These are phyloP conservation scores for Leptosomus discolor DNA, from an alignment of 2,113 vertebrate genomes.

Conservation along the genomic window DNA sequence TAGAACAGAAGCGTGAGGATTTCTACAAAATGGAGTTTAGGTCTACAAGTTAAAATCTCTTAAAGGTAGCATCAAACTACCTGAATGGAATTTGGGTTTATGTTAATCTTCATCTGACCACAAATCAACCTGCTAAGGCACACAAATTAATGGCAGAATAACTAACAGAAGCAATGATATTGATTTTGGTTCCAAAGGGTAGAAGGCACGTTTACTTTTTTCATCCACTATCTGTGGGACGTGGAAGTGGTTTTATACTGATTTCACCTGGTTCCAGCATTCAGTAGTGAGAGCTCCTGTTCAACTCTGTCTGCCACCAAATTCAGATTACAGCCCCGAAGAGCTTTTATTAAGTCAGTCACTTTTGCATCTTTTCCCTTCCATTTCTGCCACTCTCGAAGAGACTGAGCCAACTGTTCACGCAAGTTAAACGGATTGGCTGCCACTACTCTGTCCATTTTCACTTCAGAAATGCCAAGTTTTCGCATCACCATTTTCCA, in stretches of 20 bases:
- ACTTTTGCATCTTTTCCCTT: constrained; percentile 54
- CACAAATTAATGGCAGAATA: neutral
- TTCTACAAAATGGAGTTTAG: neutral
- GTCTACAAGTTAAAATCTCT: neutral
- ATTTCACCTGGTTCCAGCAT: neutral
- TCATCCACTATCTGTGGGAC: neutral
- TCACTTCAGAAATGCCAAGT: constrained; percentile 71
- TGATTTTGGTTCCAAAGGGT: neutral
- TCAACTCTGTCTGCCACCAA: constrained; percentile 80
- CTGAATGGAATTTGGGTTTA: neutral
- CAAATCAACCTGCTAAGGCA: neutral
- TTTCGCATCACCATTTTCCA: constrained; percentile 80
- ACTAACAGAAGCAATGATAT: neutral
- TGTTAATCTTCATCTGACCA: neutral
- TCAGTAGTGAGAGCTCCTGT: neutral
- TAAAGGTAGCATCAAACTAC: neutral
- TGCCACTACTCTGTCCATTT: constrained; percentile 71
- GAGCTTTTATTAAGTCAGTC: constrained; percentile 66
- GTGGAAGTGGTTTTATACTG: neutral
- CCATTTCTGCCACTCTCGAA: constrained; percentile 78
- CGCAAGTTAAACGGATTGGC: constrained; percentile 57
- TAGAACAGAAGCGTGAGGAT: neutral
- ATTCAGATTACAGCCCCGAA: constrained; percentile 76
- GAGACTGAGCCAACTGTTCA: constrained; percentile 72
- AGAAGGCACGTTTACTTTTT: neutral